Evolutionary conservation across 2,113 vertebrate genomes (phyloP), one percentile per base, ranked within the genome.

Genomic region (Fregetta grallaria): DNA sequence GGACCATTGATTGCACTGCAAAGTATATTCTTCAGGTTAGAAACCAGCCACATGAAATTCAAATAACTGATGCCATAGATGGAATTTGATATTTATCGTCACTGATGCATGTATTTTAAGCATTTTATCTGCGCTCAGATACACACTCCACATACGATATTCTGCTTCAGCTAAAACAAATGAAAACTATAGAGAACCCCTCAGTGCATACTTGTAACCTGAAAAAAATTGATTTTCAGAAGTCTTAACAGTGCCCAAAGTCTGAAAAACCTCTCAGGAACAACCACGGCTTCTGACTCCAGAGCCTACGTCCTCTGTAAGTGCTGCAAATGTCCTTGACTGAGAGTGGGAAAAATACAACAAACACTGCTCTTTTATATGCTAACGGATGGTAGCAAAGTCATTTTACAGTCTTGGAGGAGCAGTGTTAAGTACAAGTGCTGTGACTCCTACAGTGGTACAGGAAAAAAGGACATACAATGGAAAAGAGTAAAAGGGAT

Each of bases 41-140:
- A 94, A 95, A 89, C n/a, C 40, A 95, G 81, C 52, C 67, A 94
- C 23, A 22, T 66, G 73, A 72, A 94, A 96, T 95, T 91, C 77
- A 91, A 91, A 65, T 82, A 92, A 58, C 77, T 87, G 83, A 76
- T 90, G 74, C 40, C 50, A 53, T 16, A 87, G 89, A 72, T 84
- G 36, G 73, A 84, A 82, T 88, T 79, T 65, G 38, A 45, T 72
- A 89, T 85, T 94, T 68, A 94, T 87, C 12, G 3, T 73, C 84
- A 89, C 32, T 66, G 81, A 87, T 55, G 84, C 86, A 58, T 76
- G 70, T 30, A 66, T 53, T 85, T 76, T 78, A 88, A 78, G 40
- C 61, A 53, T 72, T 84, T 95, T 82, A 90, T 86, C 81, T 86
- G 56, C 2, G 5, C 58, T 73, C 53, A 82, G 42, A 91, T 56